A percentile compares a stretch with the other conserved stretches of the same genome.
Conservation (phyloP, 64 coral and sea anemone genomes). For the Actinia tenebrosa region DNA sequence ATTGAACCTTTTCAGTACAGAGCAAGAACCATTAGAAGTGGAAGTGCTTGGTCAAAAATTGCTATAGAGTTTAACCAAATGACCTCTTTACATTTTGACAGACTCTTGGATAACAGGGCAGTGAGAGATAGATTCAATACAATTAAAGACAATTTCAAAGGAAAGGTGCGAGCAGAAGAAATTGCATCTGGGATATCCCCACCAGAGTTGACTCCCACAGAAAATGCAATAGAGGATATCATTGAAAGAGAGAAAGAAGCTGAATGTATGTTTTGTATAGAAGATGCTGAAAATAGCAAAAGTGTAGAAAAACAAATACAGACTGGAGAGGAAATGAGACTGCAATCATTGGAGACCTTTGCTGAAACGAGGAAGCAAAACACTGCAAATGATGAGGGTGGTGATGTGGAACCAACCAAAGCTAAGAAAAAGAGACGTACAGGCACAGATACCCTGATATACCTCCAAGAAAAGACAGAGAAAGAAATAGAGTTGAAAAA, state of each 20-base stretch:
- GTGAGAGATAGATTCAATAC: conserved; percentile 46
- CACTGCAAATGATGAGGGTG: background rate
- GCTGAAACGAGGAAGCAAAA: background rate
- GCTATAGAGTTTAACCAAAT: conserved; percentile 37
- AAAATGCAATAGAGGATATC: conserved; percentile 57
- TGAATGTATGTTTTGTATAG: background rate
- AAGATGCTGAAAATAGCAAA: background rate
- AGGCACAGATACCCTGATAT: background rate
- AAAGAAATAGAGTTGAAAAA: background rate
- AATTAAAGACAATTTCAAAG: conserved; percentile 27
- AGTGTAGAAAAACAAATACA: background rate
- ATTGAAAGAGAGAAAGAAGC: conserved; percentile 23
- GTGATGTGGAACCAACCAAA: background rate
- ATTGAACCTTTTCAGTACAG: conserved; percentile 47
- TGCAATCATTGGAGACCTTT: conserved; percentile 2
- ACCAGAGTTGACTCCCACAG: conserved; percentile 43
- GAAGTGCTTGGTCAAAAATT: conserved; percentile 36
- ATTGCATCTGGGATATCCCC: conserved; percentile 42
- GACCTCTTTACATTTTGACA: background rate
- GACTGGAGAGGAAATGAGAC: background rate
- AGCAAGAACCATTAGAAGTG: conserved; percentile 51
- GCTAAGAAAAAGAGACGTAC: background rate
- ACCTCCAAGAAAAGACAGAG: background rate
- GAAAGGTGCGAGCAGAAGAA: conserved; percentile 46
- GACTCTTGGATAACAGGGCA: background rate